Base-by-base conservation (phyloP, 2,888 invertebrate genomes). In the Pristionchus japonicus region DNA sequence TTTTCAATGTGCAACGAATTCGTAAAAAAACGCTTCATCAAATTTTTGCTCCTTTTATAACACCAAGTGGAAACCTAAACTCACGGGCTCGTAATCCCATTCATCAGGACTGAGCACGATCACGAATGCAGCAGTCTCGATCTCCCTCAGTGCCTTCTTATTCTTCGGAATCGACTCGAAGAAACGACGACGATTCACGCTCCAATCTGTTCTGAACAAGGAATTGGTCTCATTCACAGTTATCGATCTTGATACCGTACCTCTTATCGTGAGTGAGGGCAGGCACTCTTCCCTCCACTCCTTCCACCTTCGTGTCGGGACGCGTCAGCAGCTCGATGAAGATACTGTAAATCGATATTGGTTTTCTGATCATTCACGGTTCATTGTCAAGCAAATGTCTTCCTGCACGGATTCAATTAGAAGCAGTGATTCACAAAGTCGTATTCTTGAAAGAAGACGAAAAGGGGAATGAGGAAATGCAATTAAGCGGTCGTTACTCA, bases 41-140 rank as follows among this genome's bases (percentile, higher is more conserved):
- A 52, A 52, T 31, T 13, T 49, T 15, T 11, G 7, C 57, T 23
- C 57, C 11, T 13, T 57, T n/a, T n/a, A n/a, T n/a, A n/a, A n/a
- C n/a, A n/a, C n/a, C n/a, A n/a, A n/a, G n/a, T n/a, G n/a, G n/a
- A 31, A n/a, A 3, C 27, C 4, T 31, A 7, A 37, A 47, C 86
- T 20, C 23, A 87, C 88, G 15, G 90, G 90, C 31, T 91, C 89
- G 37, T 92, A 92, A 15, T 89, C 92, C 88, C 91, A 92, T 37
- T 90, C 89, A 13, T 91, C 88, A 37, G 92, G 91, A 67, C 91
- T 92, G n/a, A 93, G 88, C 11, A 90, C 88, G 15, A 93, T 49
- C 64, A 93, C 91, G 27, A 93, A 89, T 37, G 91, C 90, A 20
- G 93, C 90, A 17, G 90, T 89, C 84, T 93, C 93, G 80, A 93